These are phyloP conservation scores for Pitta sordida DNA, from an alignment of 2,113 vertebrate genomes.

Conservation along the genomic window DNA sequence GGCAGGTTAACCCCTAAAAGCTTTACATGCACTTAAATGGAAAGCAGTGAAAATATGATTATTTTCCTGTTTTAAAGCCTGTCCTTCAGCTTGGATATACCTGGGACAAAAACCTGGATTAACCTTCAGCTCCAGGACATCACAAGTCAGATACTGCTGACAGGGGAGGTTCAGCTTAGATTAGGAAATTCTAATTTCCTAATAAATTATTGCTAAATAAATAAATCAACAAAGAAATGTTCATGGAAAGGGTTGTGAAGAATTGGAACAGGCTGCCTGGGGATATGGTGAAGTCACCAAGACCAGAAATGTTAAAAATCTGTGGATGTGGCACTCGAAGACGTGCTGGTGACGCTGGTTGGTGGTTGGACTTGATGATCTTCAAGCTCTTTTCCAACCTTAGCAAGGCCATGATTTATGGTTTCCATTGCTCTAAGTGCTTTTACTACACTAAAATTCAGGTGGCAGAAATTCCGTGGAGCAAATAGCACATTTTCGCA, in stretches of 20 bases:
- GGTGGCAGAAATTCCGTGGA: not conserved
- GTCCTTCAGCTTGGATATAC: not conserved
- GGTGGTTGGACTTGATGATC: not conserved
- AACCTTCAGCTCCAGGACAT: not conserved
- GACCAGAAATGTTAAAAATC: not conserved
- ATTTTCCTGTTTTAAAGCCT: not conserved
- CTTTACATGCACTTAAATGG: not conserved
- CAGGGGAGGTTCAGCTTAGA: not conserved
- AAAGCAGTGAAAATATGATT: not conserved
- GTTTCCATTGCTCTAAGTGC: not conserved
- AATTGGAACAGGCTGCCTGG: not conserved
- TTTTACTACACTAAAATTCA: not conserved
- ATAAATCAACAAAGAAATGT: not conserved
- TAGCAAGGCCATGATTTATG: not conserved
- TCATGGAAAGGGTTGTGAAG: not conserved
- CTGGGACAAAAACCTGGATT: not conserved
- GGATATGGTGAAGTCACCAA: not conserved
- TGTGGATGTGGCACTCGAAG: no score
- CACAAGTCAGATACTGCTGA: not conserved
- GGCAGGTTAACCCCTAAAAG: not conserved
- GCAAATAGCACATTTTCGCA: accelerated
- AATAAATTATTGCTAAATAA: no score
- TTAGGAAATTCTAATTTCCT: no score
- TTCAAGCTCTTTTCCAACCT: not conserved
- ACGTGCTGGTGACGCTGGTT: not conserved